phyloP scores from a whole-genome alignment of 2,113 vertebrate species.

The Esox niger region DNA sequence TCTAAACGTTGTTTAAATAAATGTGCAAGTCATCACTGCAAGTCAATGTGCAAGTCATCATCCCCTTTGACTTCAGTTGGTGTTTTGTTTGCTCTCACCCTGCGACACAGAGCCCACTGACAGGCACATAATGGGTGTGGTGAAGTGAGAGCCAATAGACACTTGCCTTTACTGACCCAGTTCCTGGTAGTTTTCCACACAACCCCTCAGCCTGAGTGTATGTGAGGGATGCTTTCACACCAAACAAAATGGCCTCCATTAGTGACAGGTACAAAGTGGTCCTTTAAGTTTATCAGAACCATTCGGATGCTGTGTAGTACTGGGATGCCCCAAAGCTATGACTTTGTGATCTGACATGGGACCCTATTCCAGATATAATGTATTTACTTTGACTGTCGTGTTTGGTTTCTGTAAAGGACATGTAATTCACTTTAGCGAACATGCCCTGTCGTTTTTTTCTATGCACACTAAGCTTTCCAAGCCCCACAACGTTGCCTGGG shows the following conservation, averaged over 20 bases:
- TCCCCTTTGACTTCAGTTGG: not conserved
- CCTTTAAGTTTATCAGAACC: conserved; percentile 34
- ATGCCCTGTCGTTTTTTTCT: not conserved
- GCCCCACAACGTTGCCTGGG: conserved; percentile 1
- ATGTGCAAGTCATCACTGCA: not conserved
- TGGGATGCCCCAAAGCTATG: conserved; percentile 30
- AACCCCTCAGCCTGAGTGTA: conserved; percentile 34
- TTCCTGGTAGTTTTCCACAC: conserved; percentile 65
- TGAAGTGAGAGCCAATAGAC: conserved; percentile 33
- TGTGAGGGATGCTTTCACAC: conserved; percentile 68
- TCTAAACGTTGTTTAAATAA: no score
- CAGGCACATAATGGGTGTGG: conserved; percentile 56
- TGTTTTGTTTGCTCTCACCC: conserved; percentile 26
- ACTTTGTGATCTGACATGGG: conserved; percentile 11
- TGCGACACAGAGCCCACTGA: conserved; percentile 37
- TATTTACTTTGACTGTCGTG: not conserved
- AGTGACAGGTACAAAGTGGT: conserved; percentile 49
- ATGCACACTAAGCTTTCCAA: conserved; percentile 2
- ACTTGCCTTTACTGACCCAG: not conserved
- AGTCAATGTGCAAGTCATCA: not conserved
- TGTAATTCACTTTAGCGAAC: no score
- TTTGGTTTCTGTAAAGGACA: no score
- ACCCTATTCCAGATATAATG: not conserved
- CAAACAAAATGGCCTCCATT: conserved; percentile 41
- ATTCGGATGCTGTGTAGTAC: conserved; percentile 42